Conservation (phyloP, 2,113 vertebrate genomes). For the Danio rerio region GRCz12tu NC_133199.1:31737001-31737500, state of each 20-base stretch:
- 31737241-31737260: constrained; percentile 17
- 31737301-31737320: neutral
- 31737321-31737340: neutral
- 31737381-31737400: constrained; percentile 19
- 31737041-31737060: constrained; percentile 11
- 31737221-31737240: neutral
- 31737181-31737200: neutral
- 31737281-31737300: neutral
- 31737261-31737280: constrained; percentile 23
- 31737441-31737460: constrained; percentile 85
- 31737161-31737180: neutral
- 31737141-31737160: constrained; percentile 16
- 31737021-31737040: neutral
- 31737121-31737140: neutral
- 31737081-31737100: neutral
- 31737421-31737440: constrained; percentile 72
- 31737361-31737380: neutral
- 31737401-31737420: constrained; percentile 76
- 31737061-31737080: constrained; percentile 9
- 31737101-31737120: neutral
- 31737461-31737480: constrained; percentile 98
- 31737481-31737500: constrained; percentile 99
- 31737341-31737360: neutral
- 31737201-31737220: constrained; percentile 18
- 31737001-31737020: neutral